Evolutionary conservation across 1,140 invertebrate species (phyloP), one percentile per base, ranked within the genome.

Genomic region (Listronotus bonariensis): DNA sequence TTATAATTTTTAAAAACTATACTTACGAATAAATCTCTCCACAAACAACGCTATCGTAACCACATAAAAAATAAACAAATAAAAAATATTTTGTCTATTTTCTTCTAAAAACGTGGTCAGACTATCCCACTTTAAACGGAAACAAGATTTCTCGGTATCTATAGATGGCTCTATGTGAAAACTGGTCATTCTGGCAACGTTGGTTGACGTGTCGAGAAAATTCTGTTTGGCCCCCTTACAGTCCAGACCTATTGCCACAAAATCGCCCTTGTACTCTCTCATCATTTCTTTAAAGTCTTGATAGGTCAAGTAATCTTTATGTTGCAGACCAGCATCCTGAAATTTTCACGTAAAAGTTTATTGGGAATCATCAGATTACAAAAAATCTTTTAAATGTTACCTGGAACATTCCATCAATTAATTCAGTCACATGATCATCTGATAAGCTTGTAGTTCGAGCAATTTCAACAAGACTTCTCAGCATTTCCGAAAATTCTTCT

Each of bases 81-180:
- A 98, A 76, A 98, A 98, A 62, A 99, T 98, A 74, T 99, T 97
- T 76, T 99, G 97, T n/a, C 96, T 83, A 79, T 99, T 97, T 80
- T 98, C 97, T 82, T 99, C 97, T 49, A 98, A 82, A 71, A 96
- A 96, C 1, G 95, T 96, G 3, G 91, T 91, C 6, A 95, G 76
- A 12, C 86, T 87, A 76, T 96, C 91, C 89, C 91, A 95, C 77
- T 93, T 91, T 64, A 88, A 84, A 6, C 87, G 79, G 0, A 90
- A 61, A 84, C 88, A 93, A 68, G 88, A 85, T 51, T 89, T 89
- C 7, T 88, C 82, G 14, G 83, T 82, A 57, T 96, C 93, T 58
- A 87, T 81, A 71, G 86, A 83, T 42, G 91, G 85, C 72, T 94
- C 93, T 38, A 96, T 90, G 72, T 94, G 91, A 76, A 97, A 97